Percentiles rank a stretch among this genome's conserved stretches.
Conservation (phyloP, 2,113 vertebrate species). For the Haplotaxodon microlepis region DNA sequence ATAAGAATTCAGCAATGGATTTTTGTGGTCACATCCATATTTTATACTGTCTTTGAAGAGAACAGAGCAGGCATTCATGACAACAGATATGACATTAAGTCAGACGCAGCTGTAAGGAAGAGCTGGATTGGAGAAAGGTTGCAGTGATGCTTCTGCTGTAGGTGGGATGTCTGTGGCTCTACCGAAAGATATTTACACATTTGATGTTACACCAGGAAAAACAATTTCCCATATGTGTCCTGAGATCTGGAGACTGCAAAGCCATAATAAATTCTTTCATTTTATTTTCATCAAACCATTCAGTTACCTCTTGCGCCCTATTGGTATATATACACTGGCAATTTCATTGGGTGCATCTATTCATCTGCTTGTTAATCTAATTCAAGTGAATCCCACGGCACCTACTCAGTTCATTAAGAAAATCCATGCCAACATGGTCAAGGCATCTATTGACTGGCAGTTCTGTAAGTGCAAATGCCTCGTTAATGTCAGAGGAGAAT, state of each 20-base stretch:
- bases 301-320: neutral
- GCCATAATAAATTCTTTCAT: neutral
- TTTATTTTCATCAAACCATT: neutral
- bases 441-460: neutral
- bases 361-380: neutral
- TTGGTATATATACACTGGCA: neutral
- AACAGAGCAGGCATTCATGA: neutral
- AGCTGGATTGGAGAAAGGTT: neutral
- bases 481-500: neutral
- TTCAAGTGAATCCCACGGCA: neutral
- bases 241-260: neutral
- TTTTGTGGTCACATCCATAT: neutral
- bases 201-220: neutral
- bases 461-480: neutral
- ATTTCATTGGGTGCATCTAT: neutral
- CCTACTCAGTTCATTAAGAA: neutral
- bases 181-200: neutral
- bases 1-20: neutral
- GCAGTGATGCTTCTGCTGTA: neutral
- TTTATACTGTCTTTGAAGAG: neutral
- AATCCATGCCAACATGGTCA: neutral
- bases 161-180: neutral
- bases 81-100: neutral
- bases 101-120: neutral
- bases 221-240: neutral